Evolutionary conservation across 2,888 invertebrate genomes (phyloP), one percentile per base, ranked within the genome.

Genomic region (Caradrina clavipalpis): DNA sequence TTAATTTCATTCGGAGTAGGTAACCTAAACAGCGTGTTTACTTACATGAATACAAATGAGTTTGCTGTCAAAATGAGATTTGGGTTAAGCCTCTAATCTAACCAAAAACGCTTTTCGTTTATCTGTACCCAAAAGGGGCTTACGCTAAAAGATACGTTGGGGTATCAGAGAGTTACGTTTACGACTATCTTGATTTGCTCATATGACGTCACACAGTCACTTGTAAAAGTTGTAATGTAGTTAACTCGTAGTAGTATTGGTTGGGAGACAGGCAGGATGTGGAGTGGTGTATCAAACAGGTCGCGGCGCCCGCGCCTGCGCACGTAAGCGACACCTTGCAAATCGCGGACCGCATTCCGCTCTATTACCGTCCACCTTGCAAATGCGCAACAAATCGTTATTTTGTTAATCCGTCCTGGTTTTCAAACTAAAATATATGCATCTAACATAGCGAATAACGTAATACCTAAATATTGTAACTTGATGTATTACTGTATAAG

Each of bases 331-430:
- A 78, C 86, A 77, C 80, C 82, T 75, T 73, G 78, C 77, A 78
- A 80, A 87, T 86, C 78, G 80, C 22, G 61, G 65, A 85, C 88
- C 79, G 76, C 87, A 88, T 83, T 84, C 86, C 85, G 49, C 31
- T 73, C 67, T 77, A 76, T 71, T 73, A 68, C 73, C 56, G 59
- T 59, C 73, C 69, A 75, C 75, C 66, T 79, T 79, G 63, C 71
- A 53, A 69, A 49, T 61, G 35, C 15, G 21, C 75, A 63, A 79
- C 56, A 57, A 78, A 63, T 70, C 31, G 50, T 45, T 21, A 47
- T 69, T 73, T 21, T 55, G 35, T 35, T 8, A 35, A 35, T 8
- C 8, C 1, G 35, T 35, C 8, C 7, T 35, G 35, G 35, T 8
- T 35, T 35, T 8, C 8, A 35, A 0, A 35, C 6, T 31, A 35